Percentiles rank a stretch among this genome's conserved stretches.
phyloP scores from a whole-genome alignment of 2,888 invertebrate genomes.

The Agonopterix arenella region DNA sequence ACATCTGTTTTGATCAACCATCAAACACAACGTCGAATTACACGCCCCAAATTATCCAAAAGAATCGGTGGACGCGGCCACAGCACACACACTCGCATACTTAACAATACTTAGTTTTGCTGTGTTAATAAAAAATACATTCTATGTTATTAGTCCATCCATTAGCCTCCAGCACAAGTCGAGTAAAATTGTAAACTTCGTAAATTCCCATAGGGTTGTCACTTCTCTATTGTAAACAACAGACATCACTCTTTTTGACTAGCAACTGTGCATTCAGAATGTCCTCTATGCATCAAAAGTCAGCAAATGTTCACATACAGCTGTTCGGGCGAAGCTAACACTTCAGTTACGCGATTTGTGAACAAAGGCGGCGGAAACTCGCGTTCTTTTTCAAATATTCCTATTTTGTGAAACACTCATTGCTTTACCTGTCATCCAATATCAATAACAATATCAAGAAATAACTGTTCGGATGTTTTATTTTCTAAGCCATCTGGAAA shows the following conservation, averaged over 20 bases:
- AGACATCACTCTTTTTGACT: not conserved
- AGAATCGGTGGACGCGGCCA: too few species aligned
- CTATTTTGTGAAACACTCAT: slow-evolving; percentile 19
- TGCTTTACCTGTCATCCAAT: slow-evolving; percentile 1
- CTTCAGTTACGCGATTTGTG: slow-evolving; percentile 31
- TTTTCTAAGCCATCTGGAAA: slow-evolving; percentile 5
- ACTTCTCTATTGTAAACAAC: not conserved
- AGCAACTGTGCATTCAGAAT: slow-evolving; percentile 4
- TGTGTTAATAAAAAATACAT: too few species aligned
- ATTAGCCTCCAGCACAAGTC: too few species aligned
- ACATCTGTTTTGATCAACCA: too few species aligned
- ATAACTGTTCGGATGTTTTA: not conserved
- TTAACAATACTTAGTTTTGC: too few species aligned
- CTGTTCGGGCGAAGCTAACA: slow-evolving; percentile 12
- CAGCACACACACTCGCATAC: too few species aligned
- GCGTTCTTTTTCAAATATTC: slow-evolving; percentile 41
- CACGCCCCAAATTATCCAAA: too few species aligned
- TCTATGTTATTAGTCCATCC: too few species aligned
- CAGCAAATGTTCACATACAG: slow-evolving; percentile 15
- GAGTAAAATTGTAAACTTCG: too few species aligned
- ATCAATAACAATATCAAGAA: too few species aligned
- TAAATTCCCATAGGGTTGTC: too few species aligned
- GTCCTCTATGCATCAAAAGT: slow-evolving; percentile 10
- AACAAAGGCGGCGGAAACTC: slow-evolving; percentile 34
- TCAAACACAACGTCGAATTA: too few species aligned